These are phyloP conservation scores for Polypedilum pembai DNA, from an alignment of 1,140 invertebrate species.

Conservation along the genomic window DNA sequence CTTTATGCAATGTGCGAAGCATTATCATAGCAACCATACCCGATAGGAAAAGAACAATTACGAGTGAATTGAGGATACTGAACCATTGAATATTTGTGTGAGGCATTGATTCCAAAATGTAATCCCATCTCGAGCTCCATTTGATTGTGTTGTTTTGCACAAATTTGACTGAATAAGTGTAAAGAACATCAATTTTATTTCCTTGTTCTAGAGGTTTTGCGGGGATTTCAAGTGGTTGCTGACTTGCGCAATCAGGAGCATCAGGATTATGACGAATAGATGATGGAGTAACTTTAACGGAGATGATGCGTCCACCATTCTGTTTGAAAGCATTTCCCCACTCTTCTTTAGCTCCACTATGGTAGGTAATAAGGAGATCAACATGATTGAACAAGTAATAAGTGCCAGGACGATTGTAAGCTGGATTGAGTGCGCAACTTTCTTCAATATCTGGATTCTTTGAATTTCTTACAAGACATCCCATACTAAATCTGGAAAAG, in stretches of 20 bases:
- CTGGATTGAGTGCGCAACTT: slow-evolving; percentile 44
- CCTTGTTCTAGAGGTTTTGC: slow-evolving; percentile 46
- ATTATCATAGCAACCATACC: slow-evolving; percentile 99
- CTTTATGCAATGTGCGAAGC: slow-evolving; percentile 92
- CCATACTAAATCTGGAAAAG: slow-evolving; percentile 98
- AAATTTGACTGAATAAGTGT: slow-evolving; percentile 84
- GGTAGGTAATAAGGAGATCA: slow-evolving; percentile 86
- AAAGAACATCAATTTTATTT: slow-evolving; percentile 62
- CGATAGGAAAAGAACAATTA: slow-evolving; percentile 83
- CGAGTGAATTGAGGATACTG: slow-evolving; percentile 82
- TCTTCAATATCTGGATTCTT: slow-evolving; percentile 33
- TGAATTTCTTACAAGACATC: slow-evolving; percentile 63
- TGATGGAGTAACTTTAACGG: slow-evolving; percentile 63
- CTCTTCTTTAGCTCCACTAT: slow-evolving; percentile 75
- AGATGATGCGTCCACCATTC: slow-evolving; percentile 85
- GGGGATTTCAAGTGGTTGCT: slow-evolving; percentile 60
- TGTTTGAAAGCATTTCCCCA: slow-evolving; percentile 69
- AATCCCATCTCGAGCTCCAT: slow-evolving; percentile 99
- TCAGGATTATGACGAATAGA: slow-evolving; percentile 62
- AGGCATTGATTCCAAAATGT: slow-evolving; percentile 96
- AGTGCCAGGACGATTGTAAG: slow-evolving; percentile 55
- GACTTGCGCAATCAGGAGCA: slow-evolving; percentile 48
- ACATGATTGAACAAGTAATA: slow-evolving; percentile 97
- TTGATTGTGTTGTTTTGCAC: slow-evolving; percentile 76
- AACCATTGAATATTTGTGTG: slow-evolving; percentile 99